Conservation (phyloP, 35 echinoderm and acorn worm genomes). For the Strongylocentrotus purpuratus region DNA sequence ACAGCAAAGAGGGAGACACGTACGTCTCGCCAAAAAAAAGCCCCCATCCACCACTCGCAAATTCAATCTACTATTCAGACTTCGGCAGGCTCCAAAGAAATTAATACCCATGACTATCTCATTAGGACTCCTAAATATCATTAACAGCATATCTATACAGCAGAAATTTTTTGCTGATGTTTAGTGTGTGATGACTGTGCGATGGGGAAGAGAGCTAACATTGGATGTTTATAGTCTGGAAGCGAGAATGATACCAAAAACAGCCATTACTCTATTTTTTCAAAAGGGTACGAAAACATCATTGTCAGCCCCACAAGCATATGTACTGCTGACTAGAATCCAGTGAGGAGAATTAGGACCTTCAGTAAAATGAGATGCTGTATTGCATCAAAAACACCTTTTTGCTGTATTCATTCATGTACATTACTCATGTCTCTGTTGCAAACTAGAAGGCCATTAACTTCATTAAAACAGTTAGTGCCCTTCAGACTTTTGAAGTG, state of each 20-base stretch:
- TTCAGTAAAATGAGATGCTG: not conserved
- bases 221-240: not conserved
- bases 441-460: not conserved
- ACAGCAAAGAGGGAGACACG: not conserved
- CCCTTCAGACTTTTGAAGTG: no score
- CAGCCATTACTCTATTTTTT: not conserved
- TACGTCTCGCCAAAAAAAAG: not conserved
- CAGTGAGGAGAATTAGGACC: not conserved
- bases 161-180: not conserved
- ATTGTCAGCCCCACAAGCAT: not conserved
- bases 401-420: not conserved
- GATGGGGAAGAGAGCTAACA: not conserved
- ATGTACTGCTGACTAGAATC: not conserved
- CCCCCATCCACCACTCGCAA: not conserved
- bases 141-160: not conserved
- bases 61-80: conserved; percentile 18
- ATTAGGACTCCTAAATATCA: conserved; percentile 31
- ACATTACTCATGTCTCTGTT: not conserved
- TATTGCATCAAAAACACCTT: not conserved
- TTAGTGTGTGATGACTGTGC: not conserved
- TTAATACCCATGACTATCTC: conserved; percentile 17
- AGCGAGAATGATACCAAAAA: not conserved
- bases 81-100: not conserved
- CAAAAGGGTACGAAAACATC: not conserved
- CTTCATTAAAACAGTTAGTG: not conserved